These are phyloP conservation scores for Clistopyga incitator DNA, from an alignment of 2,888 invertebrate species.

Conservation along the genomic window DNA sequence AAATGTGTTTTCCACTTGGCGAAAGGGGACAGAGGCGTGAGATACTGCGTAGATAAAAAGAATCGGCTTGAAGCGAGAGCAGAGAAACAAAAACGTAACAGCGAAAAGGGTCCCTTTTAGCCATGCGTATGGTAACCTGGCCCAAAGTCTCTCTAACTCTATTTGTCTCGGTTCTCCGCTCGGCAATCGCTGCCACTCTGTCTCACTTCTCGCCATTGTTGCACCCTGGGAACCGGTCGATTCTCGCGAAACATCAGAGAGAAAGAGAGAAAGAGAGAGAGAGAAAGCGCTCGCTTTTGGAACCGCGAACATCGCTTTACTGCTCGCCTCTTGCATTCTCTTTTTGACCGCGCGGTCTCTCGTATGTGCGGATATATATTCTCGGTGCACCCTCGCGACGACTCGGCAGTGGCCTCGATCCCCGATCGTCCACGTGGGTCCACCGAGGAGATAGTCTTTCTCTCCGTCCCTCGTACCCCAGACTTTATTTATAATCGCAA, in stretches of 20 bases:
- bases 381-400: slow-evolving; percentile 52
- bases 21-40: background rate
- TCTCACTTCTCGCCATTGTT: slow-evolving; percentile 44
- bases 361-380: slow-evolving; percentile 31
- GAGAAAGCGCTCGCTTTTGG: slow-evolving; percentile 6
- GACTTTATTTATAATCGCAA: slow-evolving; percentile 65
- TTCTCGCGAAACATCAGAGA: slow-evolving; percentile 38
- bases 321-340: slow-evolving; percentile 5
- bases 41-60: background rate
- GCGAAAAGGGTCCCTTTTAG: slow-evolving; percentile 32
- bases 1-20: slow-evolving; percentile 10
- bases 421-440: slow-evolving; percentile 49
- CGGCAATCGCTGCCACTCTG: background rate
- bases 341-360: slow-evolving; percentile 5
- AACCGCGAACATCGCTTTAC: slow-evolving; percentile 20
- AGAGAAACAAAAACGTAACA: slow-evolving; percentile 23
- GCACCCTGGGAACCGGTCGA: slow-evolving; percentile 60
- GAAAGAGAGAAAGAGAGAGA: background rate
- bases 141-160: slow-evolving; percentile 18
- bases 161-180: slow-evolving; percentile 29
- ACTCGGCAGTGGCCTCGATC: slow-evolving; percentile 55
- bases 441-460: slow-evolving; percentile 6
- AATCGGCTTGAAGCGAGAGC: slow-evolving; percentile 5
- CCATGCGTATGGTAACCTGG: background rate
- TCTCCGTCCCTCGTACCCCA: slow-evolving; percentile 38